These are phyloP conservation scores for Proales similis DNA, from an alignment of 1,140 invertebrate genomes.

Conservation along the genomic window DNA sequence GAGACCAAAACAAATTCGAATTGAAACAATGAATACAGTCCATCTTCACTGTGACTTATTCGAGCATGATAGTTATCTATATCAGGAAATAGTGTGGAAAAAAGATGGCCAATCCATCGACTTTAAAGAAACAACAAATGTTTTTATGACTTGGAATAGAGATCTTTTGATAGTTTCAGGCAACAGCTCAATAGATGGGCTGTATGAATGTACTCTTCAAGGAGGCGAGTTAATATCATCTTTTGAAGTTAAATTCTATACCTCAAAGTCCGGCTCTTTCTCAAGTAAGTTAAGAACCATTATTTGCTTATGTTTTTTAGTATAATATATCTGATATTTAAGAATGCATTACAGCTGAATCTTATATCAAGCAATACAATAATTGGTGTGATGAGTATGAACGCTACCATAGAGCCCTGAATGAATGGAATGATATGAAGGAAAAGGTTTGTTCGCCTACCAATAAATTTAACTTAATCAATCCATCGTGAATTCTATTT, in stretches of 20 bases:
- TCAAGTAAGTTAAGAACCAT: slow-evolving; percentile 1
- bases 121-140: not conserved
- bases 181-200: slow-evolving; percentile 9
- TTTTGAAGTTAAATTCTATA: not conserved
- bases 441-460: not conserved
- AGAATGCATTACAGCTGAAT: slow-evolving; percentile 27
- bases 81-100: slow-evolving; percentile 29
- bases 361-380: slow-evolving; percentile 36
- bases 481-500: too few relatives aligned
- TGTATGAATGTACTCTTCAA: slow-evolving; percentile 24
- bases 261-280: not conserved
- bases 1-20: not conserved
- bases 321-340: not conserved
- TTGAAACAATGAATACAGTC: not conserved
- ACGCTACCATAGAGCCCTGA: slow-evolving; percentile 19
- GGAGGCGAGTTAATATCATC: slow-evolving; percentile 14
- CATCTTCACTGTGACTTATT: slow-evolving; percentile 11
- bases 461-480: too few relatives aligned
- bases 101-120: slow-evolving; percentile 6
- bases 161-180: slow-evolving; percentile 21
- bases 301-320: slow-evolving; percentile 2
- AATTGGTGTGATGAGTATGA: slow-evolving; percentile 37
- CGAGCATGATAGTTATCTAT: slow-evolving; percentile 8
- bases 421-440: slow-evolving; percentile 36
- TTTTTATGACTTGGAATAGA: slow-evolving; percentile 27